These are phyloP conservation scores for Notamacropus eugenii DNA, from an alignment of 2,797 vertebrate genomes.

Conservation along the genomic window DNA sequence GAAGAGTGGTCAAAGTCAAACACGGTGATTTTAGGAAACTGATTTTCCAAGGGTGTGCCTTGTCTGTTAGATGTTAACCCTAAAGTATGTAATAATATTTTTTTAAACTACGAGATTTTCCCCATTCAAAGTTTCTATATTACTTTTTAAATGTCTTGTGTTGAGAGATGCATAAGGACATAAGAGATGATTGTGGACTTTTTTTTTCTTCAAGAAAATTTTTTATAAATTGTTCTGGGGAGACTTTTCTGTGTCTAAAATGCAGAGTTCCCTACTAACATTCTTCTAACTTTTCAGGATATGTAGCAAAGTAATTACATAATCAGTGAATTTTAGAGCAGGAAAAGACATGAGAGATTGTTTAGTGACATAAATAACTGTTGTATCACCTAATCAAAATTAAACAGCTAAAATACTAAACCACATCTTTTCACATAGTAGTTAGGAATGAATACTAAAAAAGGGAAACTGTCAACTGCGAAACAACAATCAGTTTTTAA, in stretches of 20 bases:
- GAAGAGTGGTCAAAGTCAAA: not conserved
- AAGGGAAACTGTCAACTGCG: not conserved
- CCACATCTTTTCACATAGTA: not conserved
- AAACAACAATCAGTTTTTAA: not conserved
- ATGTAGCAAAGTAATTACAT: not conserved
- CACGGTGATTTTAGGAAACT: not conserved
- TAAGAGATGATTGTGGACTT: not conserved
- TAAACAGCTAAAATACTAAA: not conserved
- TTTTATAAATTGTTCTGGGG: not conserved
- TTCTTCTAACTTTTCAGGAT: not conserved
- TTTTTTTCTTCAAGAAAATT: not conserved
- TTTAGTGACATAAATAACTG: not conserved
- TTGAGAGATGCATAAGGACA: not conserved
- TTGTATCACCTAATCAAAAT: not conserved
- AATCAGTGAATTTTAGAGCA: not conserved
- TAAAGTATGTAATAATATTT: not conserved
- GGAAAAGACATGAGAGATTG: not conserved
- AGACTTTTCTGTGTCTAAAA: not conserved
- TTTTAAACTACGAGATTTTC: not conserved
- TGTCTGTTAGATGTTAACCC: not conserved
- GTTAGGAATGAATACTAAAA: conserved; percentile 17
- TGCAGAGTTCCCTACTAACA: not conserved
- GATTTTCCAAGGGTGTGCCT: not conserved
- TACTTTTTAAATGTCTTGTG: not conserved
- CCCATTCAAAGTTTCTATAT: not conserved